Percentiles rank a stretch among this genome's conserved stretches.
phyloP scores from a whole-genome alignment of 92 coral and sea anemone species.

The Hydrozoanthus gracilis region DNA sequence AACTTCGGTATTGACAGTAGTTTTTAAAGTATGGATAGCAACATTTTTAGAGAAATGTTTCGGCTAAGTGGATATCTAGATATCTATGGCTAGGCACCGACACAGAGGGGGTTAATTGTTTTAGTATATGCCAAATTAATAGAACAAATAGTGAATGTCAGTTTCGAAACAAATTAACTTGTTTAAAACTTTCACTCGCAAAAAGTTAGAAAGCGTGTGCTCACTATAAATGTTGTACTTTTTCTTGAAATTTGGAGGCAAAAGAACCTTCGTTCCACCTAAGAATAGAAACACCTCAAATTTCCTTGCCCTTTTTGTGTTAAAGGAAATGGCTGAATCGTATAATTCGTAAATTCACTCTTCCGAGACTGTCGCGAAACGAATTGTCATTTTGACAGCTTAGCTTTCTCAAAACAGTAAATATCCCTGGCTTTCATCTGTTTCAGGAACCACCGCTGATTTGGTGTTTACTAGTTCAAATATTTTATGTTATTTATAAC shows the following conservation, averaged over 20 bases:
- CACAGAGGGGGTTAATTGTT: no score
- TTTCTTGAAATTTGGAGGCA: neutral
- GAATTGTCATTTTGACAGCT: no score
- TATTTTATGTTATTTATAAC: no score
- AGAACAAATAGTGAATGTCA: no score
- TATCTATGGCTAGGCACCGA: neutral
- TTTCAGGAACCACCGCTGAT: no score
- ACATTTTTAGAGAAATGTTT: neutral
- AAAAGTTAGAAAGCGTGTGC: neutral
- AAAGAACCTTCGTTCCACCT: conserved; percentile 1
- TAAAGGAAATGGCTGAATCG: no score
- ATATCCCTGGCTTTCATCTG: no score
- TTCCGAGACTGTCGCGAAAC: neutral
- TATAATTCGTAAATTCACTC: no score
- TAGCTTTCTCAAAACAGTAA: no score
- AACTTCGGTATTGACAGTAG: neutral
- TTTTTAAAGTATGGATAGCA: neutral
- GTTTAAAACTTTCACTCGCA: neutral
- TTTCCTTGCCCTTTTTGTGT: neutral
- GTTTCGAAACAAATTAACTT: neutral
- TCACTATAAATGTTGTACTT: neutral
- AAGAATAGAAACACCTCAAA: neutral
- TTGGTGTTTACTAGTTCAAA: no score
- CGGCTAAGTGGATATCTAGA: neutral
- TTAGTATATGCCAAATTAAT: no score